Conservation (phyloP, 2,797 vertebrate species). For the Pantherophis vulpinus region DNA sequence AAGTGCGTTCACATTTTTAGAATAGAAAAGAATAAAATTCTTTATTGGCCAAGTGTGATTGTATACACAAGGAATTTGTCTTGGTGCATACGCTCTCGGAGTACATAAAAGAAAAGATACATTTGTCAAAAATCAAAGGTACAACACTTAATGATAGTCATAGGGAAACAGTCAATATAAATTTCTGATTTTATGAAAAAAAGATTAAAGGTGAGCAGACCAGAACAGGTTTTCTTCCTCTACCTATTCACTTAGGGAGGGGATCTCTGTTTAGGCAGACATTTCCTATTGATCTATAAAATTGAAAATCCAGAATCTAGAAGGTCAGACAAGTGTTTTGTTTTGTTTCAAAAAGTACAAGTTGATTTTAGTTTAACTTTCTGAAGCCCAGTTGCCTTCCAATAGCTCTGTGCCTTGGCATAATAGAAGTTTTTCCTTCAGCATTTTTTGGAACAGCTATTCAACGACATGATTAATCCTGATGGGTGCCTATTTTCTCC, state of each 20-base stretch:
- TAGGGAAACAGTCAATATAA: too few relatives aligned
- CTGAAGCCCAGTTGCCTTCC: not conserved
- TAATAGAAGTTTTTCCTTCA: not conserved
- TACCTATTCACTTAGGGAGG: not conserved
- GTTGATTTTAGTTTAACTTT: not conserved
- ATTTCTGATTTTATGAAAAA: not conserved
- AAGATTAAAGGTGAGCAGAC: not conserved
- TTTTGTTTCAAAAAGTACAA: not conserved
- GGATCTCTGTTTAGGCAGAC: not conserved
- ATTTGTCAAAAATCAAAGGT: too few relatives aligned
- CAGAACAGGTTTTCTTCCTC: not conserved
- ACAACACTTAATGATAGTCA: too few relatives aligned
- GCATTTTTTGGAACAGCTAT: not conserved
- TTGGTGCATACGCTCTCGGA: too few relatives aligned
- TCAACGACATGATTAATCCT: not conserved
- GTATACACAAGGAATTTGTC: too few relatives aligned
- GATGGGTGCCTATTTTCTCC: not conserved
- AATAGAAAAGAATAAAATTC: too few relatives aligned
- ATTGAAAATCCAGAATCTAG: not conserved
- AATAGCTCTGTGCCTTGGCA: not conserved
- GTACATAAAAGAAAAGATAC: too few relatives aligned
- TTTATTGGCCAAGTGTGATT: too few relatives aligned
- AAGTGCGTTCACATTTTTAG: too few relatives aligned
- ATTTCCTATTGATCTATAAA: not conserved
- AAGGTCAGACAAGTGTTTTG: not conserved